Percentiles rank a stretch among this genome's conserved stretches.
phyloP scores from a whole-genome alignment of 2,113 vertebrate species.

The Cheirogaleus medius region DNA sequence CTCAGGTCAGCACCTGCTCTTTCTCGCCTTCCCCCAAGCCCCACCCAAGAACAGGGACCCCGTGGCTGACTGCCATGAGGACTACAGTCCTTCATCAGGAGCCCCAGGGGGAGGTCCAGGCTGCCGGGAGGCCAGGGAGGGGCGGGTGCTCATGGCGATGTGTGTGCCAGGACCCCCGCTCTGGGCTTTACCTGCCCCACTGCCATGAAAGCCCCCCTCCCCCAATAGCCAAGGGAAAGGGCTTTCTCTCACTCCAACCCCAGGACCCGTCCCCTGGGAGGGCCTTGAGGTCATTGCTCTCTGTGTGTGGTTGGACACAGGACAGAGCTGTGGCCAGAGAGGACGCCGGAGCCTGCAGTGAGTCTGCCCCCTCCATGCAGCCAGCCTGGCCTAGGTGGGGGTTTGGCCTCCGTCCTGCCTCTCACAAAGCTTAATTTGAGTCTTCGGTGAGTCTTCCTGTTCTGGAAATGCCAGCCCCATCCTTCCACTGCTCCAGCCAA shows the following conservation, averaged over 20 bases:
- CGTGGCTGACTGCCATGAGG: neutral
- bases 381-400: neutral
- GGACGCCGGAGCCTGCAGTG: neutral
- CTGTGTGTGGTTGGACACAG: neutral
- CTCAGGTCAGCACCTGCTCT: neutral
- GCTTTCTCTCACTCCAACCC: neutral
- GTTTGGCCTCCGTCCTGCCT: neutral
- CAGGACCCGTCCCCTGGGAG: neutral
- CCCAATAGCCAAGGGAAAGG: neutral
- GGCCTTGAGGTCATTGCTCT: neutral
- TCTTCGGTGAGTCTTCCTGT: neutral
- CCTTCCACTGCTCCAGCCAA: neutral
- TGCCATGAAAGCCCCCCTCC: neutral
- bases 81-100: neutral
- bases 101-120: neutral
- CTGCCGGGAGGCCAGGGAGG: neutral
- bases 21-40: neutral
- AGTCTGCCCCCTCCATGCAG: neutral
- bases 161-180: neutral
- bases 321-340: neutral
- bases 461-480: neutral
- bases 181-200: neutral
- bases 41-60: neutral
- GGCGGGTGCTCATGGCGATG: rapidly evolving
- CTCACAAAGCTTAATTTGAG: neutral